phyloP scores from a whole-genome alignment of 2,113 vertebrate genomes.

The Cynocephalus volans region DNA sequence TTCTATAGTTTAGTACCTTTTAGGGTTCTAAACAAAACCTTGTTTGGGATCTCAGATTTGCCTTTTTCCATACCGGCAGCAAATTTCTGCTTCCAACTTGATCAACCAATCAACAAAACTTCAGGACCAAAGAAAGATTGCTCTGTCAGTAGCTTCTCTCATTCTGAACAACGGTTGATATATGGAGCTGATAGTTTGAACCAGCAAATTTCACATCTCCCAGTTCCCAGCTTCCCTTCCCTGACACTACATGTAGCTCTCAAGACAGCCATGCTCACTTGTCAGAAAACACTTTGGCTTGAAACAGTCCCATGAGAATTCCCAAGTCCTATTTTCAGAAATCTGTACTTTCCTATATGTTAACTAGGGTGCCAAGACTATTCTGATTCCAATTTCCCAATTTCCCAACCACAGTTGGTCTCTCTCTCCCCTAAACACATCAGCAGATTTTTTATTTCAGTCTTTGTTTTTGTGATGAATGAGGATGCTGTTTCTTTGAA shows the following conservation, averaged over 20 bases:
- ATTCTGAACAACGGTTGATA: conserved; percentile 53
- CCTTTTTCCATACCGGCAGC: conserved; percentile 1
- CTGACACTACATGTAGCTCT: conserved; percentile 31
- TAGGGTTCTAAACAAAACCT: conserved; percentile 29
- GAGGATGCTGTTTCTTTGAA: neutral
- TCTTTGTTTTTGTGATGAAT: conserved; percentile 65
- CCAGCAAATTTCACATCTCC: conserved; percentile 69
- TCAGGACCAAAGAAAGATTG: conserved; percentile 62
- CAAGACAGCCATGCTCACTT: conserved; percentile 48
- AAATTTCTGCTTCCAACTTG: conserved; percentile 67
- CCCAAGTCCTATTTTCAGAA: neutral
- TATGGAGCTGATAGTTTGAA: conserved; percentile 45
- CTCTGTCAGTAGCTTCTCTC: conserved; percentile 64
- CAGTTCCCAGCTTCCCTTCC: neutral
- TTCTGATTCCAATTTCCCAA: neutral
- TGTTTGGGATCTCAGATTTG: conserved; percentile 14
- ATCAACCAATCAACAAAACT: conserved; percentile 64
- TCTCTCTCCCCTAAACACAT: neutral
- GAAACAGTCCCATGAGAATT: neutral
- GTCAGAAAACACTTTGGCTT: conserved; percentile 37
- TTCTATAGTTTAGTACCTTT: neutral
- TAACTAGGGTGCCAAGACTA: neutral
- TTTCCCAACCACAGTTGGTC: conserved; percentile 24
- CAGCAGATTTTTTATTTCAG: conserved; percentile 38
- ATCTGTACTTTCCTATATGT: neutral